Evolutionary conservation across 2,113 vertebrate species (phyloP).

Genomic region (Lonchura striata): DNA sequence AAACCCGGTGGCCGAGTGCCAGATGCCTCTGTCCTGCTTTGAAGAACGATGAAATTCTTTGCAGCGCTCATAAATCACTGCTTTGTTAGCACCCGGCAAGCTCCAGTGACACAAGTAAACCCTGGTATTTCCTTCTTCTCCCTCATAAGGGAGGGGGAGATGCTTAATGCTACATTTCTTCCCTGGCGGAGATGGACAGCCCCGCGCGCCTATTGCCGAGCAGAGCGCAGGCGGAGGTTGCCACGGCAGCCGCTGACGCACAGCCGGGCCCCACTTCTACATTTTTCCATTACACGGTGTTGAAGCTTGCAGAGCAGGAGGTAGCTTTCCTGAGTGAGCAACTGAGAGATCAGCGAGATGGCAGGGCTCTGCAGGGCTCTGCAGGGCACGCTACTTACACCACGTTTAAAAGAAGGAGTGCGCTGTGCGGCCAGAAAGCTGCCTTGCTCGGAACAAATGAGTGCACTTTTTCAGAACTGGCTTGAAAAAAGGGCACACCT

Average conservation of each 20-base stretch:
- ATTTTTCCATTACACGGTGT: constrained; percentile 66
- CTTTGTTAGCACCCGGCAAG: constrained; percentile 31
- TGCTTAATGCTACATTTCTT: neutral
- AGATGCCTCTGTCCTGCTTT: neutral
- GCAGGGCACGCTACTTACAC: fast-evolving
- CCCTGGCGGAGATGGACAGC: neutral
- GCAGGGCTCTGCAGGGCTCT: neutral
- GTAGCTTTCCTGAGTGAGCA: neutral
- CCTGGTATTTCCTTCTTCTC: constrained; percentile 48
- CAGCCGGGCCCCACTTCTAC: constrained; percentile 29
- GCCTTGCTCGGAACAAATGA: neutral
- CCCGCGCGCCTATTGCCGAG: neutral
- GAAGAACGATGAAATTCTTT: constrained; percentile 35
- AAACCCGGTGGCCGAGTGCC: neutral
- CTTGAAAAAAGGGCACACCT: neutral
- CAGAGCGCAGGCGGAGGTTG: constrained; percentile 31
- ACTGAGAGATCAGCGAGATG: neutral
- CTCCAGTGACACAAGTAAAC: neutral
- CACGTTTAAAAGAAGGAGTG: fast-evolving
- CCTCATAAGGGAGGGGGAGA: neutral
- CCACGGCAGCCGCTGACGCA: constrained; percentile 59
- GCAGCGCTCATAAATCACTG: neutral
- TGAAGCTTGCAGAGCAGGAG: constrained; percentile 41
- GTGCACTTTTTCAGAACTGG: fast-evolving
- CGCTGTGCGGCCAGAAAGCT: fast-evolving